These are phyloP conservation scores for Xylocopa sonorina DNA, from an alignment of 1,140 invertebrate species.

Conservation along the genomic window DNA sequence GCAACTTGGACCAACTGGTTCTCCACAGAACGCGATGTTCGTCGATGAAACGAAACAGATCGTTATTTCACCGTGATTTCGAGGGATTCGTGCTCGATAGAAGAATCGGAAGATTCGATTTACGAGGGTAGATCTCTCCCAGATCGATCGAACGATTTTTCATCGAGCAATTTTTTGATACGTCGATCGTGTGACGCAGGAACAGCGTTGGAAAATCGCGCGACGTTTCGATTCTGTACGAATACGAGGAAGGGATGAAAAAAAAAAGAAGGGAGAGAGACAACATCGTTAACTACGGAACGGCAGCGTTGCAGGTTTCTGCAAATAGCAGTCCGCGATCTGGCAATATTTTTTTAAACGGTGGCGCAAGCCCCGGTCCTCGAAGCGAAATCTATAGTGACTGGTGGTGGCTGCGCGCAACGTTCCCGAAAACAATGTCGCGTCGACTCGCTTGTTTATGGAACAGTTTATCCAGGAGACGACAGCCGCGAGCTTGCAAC, in stretches of 20 bases:
- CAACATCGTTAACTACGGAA: too few species aligned
- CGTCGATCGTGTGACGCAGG: too few species aligned
- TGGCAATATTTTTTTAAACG: slow-evolving; percentile 4
- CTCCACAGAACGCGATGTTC: not conserved
- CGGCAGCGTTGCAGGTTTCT: not conserved
- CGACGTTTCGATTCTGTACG: too few species aligned
- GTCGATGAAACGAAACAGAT: not conserved
- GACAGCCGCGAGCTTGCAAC: not conserved
- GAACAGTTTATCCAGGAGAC: slow-evolving; percentile 33
- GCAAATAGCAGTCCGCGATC: not conserved
- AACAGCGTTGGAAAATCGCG: too few species aligned
- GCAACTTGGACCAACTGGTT: slow-evolving; percentile 18
- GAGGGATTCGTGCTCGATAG: not conserved
- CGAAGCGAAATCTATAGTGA: not conserved
- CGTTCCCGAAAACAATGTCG: not conserved
- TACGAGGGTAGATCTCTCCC: not conserved
- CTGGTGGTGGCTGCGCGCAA: too few species aligned
- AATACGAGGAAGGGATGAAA: too few species aligned
- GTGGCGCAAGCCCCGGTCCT: not conserved
- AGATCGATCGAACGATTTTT: not conserved
- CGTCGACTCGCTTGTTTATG: slow-evolving; percentile 16
- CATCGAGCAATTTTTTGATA: not conserved
- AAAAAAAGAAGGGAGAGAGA: not conserved
- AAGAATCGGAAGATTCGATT: not conserved
- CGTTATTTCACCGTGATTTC: slow-evolving; percentile 1